Base-by-base conservation (phyloP, 2,888 invertebrate species). In the Drosophila hamatofila region DNA sequence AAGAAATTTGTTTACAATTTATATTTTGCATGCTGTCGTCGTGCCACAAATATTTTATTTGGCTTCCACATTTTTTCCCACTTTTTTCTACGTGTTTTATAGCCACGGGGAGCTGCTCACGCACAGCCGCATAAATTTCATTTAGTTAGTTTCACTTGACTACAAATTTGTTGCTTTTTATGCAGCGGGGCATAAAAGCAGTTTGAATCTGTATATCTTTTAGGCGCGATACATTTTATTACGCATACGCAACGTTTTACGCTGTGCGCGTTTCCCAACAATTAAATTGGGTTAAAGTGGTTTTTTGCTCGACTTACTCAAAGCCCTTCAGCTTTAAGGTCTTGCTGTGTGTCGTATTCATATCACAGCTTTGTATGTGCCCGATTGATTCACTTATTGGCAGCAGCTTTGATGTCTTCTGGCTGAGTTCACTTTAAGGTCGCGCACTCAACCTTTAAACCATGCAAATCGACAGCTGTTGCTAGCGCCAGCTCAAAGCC, bases 111-210 rank as follows among this genome's bases (percentile, higher is more conserved):
- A 52, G 51, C 21, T 23, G 35, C 21, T 16, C 57, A 46, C 61
- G 67, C 51, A 61, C 62, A 49, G 44, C 64, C 27, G 64, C 57
- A 75, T 80, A 81, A 80, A 84, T 80, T 86, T 80, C 66, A 78
- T 86, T 81, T 83, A 68, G 70, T 80, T 76, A 83, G 87, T 83
- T 86, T 81, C 39, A 49, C 56, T 70, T 56, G 58, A 27, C 58
- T 72, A 27, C 37, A 54, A 62, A 62, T 68, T 64, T 44, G 59
- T 54, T 44, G 37, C 52, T 55, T 66, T 71, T 57, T 67, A 69
- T 66, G 68, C 60, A 49, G 41, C 55, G 37, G 44, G 37, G 56
- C 30, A 63, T 71, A 63, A 75, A 75, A 42, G 33, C 61, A 67
- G 58, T 62, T 61, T 61, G 63, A 61, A 14, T 49, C 9, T 18